Evolutionary conservation across 1,140 invertebrate genomes (phyloP).

Genomic region (Vollenhovia emeryi): DNA sequence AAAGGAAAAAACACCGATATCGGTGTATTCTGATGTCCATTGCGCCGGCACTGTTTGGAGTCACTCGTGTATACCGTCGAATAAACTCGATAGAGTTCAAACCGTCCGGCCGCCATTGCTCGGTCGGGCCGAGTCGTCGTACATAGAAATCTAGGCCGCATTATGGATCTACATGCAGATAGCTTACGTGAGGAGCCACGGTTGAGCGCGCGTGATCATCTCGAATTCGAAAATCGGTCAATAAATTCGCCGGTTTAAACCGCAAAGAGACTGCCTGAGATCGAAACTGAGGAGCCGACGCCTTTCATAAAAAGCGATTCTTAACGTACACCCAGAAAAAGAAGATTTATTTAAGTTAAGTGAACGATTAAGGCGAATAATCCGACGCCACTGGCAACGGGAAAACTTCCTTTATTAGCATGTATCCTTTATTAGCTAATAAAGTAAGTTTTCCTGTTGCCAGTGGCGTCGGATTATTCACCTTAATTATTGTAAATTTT

Average conservation of each 20-base stretch:
- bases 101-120: conserved; percentile 73
- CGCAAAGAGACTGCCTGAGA: background rate
- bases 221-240: conserved; percentile 24
- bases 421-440: too few relatives aligned
- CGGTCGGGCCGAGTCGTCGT: conserved; percentile 61
- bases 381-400: too few relatives aligned
- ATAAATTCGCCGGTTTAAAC: background rate
- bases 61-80: conserved; percentile 60
- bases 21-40: conserved; percentile 46
- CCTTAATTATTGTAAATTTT: too few relatives aligned
- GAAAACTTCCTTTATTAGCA: too few relatives aligned
- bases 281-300: background rate
- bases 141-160: conserved; percentile 78
- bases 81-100: conserved; percentile 76
- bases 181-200: conserved; percentile 67
- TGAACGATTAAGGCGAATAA: too few relatives aligned
- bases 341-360: too few relatives aligned
- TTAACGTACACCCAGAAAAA: too few relatives aligned
- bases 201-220: conserved; percentile 28
- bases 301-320: background rate
- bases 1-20: conserved; percentile 32
- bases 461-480: too few relatives aligned
- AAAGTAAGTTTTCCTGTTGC: too few relatives aligned
- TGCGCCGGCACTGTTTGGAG: conserved; percentile 53
- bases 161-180: conserved; percentile 80